Evolutionary conservation across 2,113 vertebrate genomes (phyloP).

Genomic region (Danionella cerebrum): DNA sequence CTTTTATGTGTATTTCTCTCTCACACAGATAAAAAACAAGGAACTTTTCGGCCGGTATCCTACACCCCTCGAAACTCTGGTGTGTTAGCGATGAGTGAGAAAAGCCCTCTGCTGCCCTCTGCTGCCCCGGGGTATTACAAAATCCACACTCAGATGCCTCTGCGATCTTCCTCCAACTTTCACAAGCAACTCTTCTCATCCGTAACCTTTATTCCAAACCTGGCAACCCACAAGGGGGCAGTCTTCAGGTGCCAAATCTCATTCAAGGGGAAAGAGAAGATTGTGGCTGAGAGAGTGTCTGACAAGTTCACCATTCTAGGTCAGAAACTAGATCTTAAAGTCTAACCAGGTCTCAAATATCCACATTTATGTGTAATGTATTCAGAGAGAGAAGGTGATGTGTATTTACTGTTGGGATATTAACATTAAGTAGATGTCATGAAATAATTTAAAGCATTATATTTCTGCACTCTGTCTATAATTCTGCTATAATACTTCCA

Average conservation of each 20-base stretch:
- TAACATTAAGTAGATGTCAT: too few relatives aligned
- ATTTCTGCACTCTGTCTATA: too few relatives aligned
- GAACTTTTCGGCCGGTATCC: not conserved
- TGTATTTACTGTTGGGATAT: too few relatives aligned
- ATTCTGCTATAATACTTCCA: too few relatives aligned
- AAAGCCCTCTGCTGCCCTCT: constrained; percentile 53
- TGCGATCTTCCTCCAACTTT: constrained; percentile 38
- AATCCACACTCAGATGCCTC: constrained; percentile 53
- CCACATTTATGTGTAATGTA: too few relatives aligned
- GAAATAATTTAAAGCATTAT: too few relatives aligned
- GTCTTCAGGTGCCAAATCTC: constrained; percentile 69
- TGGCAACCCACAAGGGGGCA: constrained; percentile 61
- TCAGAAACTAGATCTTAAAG: constrained; percentile 41
- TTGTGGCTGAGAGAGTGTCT: constrained; percentile 60
- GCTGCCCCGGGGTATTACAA: constrained; percentile 60
- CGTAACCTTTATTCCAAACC: constrained; percentile 64
- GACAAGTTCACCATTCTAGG: constrained; percentile 64
- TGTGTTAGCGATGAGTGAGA: constrained; percentile 44
- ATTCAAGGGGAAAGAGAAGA: constrained; percentile 66
- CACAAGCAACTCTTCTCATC: constrained; percentile 60
- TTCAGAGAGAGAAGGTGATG: too few relatives aligned
- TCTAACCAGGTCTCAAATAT: not conserved
- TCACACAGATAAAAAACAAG: not conserved
- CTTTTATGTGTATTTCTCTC: not conserved
- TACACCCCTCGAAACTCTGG: constrained; percentile 12